Evolutionary conservation across 2,888 invertebrate species (phyloP).

Genomic region (Oscheius myriophilus): DNA sequence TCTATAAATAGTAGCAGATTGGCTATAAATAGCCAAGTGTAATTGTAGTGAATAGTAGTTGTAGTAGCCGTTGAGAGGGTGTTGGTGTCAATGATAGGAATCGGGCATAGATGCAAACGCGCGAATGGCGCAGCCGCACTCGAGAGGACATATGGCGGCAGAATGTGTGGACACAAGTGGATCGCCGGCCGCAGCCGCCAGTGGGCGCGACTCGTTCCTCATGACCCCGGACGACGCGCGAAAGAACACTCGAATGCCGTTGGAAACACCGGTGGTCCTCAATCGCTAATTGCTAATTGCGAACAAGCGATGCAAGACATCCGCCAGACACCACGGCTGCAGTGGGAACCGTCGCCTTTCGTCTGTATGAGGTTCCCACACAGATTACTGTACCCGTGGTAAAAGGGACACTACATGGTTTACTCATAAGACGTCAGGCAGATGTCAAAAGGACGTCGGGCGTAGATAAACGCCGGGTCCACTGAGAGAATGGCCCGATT

Average conservation of each 20-base stretch:
- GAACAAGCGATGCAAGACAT: no score
- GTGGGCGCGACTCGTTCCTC: conserved; percentile 3
- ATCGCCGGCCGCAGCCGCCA: conserved; percentile 26
- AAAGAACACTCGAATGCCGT: not conserved
- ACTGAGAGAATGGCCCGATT: conserved; percentile 2
- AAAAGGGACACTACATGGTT: no score
- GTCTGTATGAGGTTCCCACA: no score
- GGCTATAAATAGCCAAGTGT: no score
- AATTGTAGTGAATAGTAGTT: not conserved
- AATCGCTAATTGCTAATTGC: not conserved
- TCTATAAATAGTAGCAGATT: no score
- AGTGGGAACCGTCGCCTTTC: no score
- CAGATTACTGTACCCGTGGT: no score
- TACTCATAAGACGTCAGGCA: no score
- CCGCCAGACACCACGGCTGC: no score
- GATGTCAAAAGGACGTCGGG: no score
- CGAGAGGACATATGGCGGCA: conserved; percentile 29
- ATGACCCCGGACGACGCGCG: conserved; percentile 10
- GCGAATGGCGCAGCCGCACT: conserved; percentile 31
- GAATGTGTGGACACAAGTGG: conserved; percentile 30
- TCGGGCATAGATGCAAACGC: conserved; percentile 10
- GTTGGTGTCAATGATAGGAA: conserved; percentile 15
- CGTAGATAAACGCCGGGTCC: no score
- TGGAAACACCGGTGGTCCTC: conserved; percentile 8
- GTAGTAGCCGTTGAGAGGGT: not conserved